These are phyloP conservation scores for Agrilus mali DNA, from an alignment of 2,888 invertebrate species.

Conservation along the genomic window DNA sequence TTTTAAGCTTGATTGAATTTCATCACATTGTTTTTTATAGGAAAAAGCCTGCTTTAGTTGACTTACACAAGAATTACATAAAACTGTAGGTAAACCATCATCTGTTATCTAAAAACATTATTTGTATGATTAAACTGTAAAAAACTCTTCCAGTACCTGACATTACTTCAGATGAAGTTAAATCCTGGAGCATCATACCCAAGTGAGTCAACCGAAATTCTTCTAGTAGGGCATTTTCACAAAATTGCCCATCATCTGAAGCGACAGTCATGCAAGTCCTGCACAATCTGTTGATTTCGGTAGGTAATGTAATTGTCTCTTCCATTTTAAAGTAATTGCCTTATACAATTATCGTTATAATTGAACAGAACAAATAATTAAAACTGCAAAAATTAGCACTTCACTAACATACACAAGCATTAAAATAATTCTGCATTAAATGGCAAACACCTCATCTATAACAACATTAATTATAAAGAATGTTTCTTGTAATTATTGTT, in stretches of 20 bases:
- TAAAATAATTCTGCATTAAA: no score
- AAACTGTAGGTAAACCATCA: slow-evolving; percentile 18
- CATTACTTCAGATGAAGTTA: slow-evolving; percentile 10
- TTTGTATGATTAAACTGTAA: neutral
- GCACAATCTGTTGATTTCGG: slow-evolving; percentile 17
- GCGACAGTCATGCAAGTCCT: slow-evolving; percentile 15
- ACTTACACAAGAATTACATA: slow-evolving; percentile 16
- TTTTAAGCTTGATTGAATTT: slow-evolving; percentile 13
- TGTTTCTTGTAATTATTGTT: no score
- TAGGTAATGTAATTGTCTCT: slow-evolving; percentile 14
- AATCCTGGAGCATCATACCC: slow-evolving; percentile 10
- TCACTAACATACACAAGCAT: no score
- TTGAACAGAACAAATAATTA: no score
- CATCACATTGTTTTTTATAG: slow-evolving; percentile 18
- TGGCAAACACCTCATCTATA: no score
- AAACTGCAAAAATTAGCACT: no score
- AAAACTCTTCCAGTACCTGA: neutral
- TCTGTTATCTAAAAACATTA: slow-evolving; percentile 12
- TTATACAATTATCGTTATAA: no score
- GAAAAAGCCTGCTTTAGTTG: slow-evolving; percentile 13
- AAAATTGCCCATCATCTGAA: slow-evolving; percentile 6
- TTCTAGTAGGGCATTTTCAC: slow-evolving; percentile 7
- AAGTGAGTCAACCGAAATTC: slow-evolving; percentile 9
- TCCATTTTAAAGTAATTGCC: slow-evolving; percentile 7
- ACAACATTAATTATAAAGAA: no score